Evolutionary conservation across 1,140 invertebrate genomes (phyloP), one percentile per base, ranked within the genome.

Genomic region (Scaptomyza hsui): DNA sequence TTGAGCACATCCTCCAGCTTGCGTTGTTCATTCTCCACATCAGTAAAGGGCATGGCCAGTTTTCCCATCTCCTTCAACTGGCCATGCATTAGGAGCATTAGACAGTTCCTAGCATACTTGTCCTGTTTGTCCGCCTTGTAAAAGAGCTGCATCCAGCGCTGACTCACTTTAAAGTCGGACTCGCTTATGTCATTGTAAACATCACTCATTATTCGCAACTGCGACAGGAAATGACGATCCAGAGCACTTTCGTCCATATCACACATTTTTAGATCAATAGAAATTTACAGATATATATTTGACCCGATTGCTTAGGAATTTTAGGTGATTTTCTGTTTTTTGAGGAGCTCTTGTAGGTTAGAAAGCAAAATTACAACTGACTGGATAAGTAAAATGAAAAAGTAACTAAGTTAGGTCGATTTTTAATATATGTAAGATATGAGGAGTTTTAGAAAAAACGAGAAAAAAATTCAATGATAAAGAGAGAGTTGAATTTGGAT

Each of bases 51-150:
- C 9, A 45, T 61, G 9, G 56, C 21, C 35, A 88, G 41, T 18
- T 41, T 64, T 7, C 78, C 64, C 37, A 42, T 39, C 7, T 72
- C 67, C 3, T 29, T 41, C 10, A 88, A 24, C 42, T 88, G 82
- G 5, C 51, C 19, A 9, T 51, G 51, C 78, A 88, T 67, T 9
- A 88, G 18, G 24, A 88, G 39, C 68, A 89, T 82, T 3, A 88
- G 47, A 15, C 78, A 81, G 47, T 89, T 88, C 1, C 82, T 32
- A 6, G 82, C 75, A 19, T 63, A 82, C 4, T 88, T 88, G 2
- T 88, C 64, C 1, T 2, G 10, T 0, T 18, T 29, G 4, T 16
- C 5, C 0, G 47, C 61, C 9, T 44, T 29, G 6, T 53, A 15
- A 19, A 89, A 82, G 3, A 39, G 9, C 37, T 68, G 10, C 21